Evolutionary conservation across 2,797 vertebrate species (phyloP).

Genomic region (Pangasius djambal): DNA sequence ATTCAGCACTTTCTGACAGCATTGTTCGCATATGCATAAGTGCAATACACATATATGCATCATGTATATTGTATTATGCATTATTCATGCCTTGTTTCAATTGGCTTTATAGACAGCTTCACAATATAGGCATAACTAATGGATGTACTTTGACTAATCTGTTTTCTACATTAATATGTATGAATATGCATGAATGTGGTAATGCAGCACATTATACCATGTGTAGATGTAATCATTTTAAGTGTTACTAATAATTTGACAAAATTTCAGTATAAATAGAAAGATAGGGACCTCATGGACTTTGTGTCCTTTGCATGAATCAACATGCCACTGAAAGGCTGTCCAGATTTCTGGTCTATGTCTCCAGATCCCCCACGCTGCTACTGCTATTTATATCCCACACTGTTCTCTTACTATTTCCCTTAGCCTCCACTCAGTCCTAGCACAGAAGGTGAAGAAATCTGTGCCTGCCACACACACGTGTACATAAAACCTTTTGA

Average conservation of each 20-base stretch:
- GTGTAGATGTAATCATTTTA: conserved; percentile 3
- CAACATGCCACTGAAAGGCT: conserved; percentile 31
- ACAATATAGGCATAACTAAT: conserved; percentile 22
- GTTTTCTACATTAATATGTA: conserved; percentile 15
- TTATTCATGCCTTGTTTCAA: conserved; percentile 25
- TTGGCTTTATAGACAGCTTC: not conserved
- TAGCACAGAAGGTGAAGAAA: conserved; percentile 32
- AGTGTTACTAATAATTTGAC: conserved; percentile 24
- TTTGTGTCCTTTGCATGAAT: conserved; percentile 37
- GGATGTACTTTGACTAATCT: conserved; percentile 9
- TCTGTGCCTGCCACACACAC: not conserved
- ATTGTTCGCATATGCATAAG: not conserved
- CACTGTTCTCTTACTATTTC: conserved; percentile 33
- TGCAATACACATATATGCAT: conserved; percentile 21
- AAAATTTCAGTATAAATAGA: not conserved
- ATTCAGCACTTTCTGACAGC: conserved; percentile 7
- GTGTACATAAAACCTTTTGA: conserved; percentile 13
- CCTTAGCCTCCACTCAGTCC: conserved; percentile 33
- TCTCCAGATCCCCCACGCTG: conserved; percentile 32
- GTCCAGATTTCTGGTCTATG: conserved; percentile 43
- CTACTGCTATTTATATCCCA: conserved; percentile 49
- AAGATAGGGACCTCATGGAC: conserved; percentile 21
- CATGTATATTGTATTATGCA: conserved; percentile 20
- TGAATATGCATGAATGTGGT: conserved; percentile 22
- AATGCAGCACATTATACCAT: not conserved